Evolutionary conservation across 1,140 invertebrate species (phyloP).

Genomic region (Proales similis): DNA sequence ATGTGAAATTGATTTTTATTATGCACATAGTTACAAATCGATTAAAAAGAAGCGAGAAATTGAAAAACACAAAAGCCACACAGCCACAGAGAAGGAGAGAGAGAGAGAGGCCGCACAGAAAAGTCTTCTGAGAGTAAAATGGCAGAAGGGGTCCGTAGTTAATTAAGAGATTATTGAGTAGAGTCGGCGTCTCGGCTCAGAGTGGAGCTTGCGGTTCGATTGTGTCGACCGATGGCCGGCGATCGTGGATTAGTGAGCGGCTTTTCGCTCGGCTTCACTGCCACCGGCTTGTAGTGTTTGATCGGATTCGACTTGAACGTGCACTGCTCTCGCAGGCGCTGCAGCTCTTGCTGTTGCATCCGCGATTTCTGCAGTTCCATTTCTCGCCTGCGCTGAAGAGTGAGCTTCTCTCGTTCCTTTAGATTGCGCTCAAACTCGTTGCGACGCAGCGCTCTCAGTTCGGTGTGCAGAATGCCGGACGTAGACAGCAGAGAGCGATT

Average conservation of each 20-base stretch:
- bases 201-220: too few species aligned
- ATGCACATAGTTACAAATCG: too few species aligned
- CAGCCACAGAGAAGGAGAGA: too few species aligned
- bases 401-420: conserved; percentile 50
- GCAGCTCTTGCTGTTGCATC: conserved; percentile 50
- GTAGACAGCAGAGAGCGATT: too few species aligned
- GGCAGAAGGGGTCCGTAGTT: too few species aligned
- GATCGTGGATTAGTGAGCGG: conserved; percentile 49
- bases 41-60: too few species aligned
- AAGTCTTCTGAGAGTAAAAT: too few species aligned
- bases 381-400: conserved; percentile 45
- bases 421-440: conserved; percentile 51
- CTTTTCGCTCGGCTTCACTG: conserved; percentile 47
- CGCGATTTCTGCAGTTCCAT: conserved; percentile 41
- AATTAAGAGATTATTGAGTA: too few species aligned
- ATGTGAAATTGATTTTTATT: too few species aligned
- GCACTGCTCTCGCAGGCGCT: conserved; percentile 46
- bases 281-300: conserved; percentile 47
- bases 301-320: conserved; percentile 54
- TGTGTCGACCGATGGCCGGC: conserved; percentile 45
- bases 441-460: conserved; percentile 51
- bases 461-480: conserved; percentile 49
- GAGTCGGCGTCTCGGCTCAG: too few species aligned
- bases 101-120: too few species aligned
- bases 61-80: too few species aligned